Evolutionary conservation across 2,797 vertebrate genomes (phyloP), one percentile per base, ranked within the genome.

Genomic region (Mormyrops attenuatus): DNA sequence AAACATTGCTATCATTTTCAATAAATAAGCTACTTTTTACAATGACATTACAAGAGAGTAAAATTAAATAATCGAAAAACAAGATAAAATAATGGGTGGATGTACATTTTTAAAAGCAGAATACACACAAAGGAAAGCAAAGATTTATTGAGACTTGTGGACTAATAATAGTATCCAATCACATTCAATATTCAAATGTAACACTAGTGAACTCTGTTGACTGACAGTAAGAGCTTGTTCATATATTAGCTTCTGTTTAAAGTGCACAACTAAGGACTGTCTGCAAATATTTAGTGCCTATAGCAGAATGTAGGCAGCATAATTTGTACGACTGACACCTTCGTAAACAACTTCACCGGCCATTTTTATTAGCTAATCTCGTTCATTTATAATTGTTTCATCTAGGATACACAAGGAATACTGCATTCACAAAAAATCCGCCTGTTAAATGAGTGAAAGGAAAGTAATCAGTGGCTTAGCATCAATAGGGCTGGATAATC

Each of bases 21-120:
- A 96, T 96, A 96, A 96, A 96, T 96, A 85, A 22, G n/a, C 44
- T 50, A 96, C 90, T 94, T 93, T 93, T 94, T 94, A 95, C 93
- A 96, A 94, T 93, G 92, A 91, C 90, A 89, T 93, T 91, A 86
- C 88, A 92, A 95, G 90, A 92, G 92, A 92, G 89, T 52, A 9
- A 87, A 89, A 87, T 77, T 66, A 66, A 63, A 53, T 50, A 41
- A n/a, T 50, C 20, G 15, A 34, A 60, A 82, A 82, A 89, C 38
- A 47, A 26, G 92, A 93, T 90, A 90, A 87, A 90, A 87, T 93
- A 77, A 90, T 90, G 90, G 88, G 92, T 85, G 90, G 85, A 90
- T 89, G 90, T 80, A 90, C 92, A 66, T 20, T 93, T 93, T 34
- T n/a, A 55, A 93, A 88, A 90, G 93, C 89, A 93, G 90, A 93